phyloP scores from a whole-genome alignment of 2,797 vertebrate genomes.

The Decapterus maruadsi region DNA sequence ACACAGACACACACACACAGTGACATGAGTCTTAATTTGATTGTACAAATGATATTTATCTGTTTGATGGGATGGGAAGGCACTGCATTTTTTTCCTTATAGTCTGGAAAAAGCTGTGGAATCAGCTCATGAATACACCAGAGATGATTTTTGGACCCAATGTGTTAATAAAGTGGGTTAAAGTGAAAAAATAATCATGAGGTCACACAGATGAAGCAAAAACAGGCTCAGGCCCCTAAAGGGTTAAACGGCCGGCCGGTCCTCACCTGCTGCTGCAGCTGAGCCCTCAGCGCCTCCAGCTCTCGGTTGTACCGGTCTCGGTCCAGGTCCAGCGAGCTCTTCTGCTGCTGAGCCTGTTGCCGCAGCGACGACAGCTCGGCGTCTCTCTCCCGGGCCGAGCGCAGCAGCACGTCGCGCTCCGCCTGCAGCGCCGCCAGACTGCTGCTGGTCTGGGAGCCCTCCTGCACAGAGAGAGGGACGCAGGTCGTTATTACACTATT shows the following conservation, averaged over 20 bases:
- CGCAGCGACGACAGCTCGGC: slow-evolving; percentile 80
- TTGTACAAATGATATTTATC: no score
- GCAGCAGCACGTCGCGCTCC: slow-evolving; percentile 80
- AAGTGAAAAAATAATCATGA: no score
- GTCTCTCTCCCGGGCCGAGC: slow-evolving; percentile 71
- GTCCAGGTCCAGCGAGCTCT: slow-evolving; percentile 72
- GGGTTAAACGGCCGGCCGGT: not conserved
- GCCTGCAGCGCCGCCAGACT: slow-evolving; percentile 83
- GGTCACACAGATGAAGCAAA: no score
- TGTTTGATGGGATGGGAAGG: no score
- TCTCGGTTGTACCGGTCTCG: slow-evolving; percentile 76
- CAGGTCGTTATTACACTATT: no score
- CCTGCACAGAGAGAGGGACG: slow-evolving; percentile 45
- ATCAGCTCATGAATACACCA: no score
- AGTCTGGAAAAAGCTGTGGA: no score
- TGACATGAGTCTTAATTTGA: no score
- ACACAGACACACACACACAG: not conserved
- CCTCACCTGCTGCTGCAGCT: slow-evolving; percentile 80
- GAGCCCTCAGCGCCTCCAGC: slow-evolving; percentile 76
- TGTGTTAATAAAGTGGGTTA: no score
- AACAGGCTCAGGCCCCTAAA: no score
- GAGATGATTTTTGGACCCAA: no score
- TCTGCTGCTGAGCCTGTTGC: slow-evolving; percentile 82
- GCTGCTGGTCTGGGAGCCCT: slow-evolving; percentile 75
- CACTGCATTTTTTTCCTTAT: no score